These are phyloP conservation scores for Teleopsis dalmanni DNA, from an alignment of 1,140 invertebrate species.

Conservation along the genomic window DNA sequence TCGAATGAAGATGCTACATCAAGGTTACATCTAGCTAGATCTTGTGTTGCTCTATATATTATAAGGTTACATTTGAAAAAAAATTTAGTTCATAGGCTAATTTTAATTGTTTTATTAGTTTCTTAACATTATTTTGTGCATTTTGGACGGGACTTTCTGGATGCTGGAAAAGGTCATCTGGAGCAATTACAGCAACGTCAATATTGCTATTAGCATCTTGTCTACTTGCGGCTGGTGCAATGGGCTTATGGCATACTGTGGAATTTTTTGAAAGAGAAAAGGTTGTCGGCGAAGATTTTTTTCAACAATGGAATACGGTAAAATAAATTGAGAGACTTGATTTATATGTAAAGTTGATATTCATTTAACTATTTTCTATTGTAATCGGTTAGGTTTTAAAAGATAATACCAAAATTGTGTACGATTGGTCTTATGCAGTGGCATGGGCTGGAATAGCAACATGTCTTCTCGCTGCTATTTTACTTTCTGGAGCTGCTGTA, in stretches of 20 bases:
- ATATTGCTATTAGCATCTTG: conserved; percentile 83
- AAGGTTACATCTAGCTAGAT: conserved; percentile 80
- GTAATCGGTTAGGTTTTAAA: conserved; percentile 66
- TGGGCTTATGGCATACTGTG: conserved; percentile 92
- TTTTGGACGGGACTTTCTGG: conserved; percentile 85
- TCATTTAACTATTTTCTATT: background rate
- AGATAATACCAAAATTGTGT: conserved; percentile 76
- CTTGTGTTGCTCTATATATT: conserved; percentile 85
- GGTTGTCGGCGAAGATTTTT: conserved; percentile 80
- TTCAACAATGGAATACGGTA: conserved; percentile 87
- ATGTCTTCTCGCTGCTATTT: conserved; percentile 77
- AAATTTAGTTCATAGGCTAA: background rate
- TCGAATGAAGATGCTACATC: conserved; percentile 37
- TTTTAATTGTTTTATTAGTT: conserved; percentile 44
- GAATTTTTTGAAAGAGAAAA: conserved; percentile 94
- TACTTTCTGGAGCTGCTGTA: conserved; percentile 86
- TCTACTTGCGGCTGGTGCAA: conserved; percentile 78
- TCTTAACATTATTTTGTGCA: conserved; percentile 81
- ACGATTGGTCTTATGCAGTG: conserved; percentile 93
- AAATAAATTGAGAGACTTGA: too few relatives aligned
- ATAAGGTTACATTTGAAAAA: conserved; percentile 18
- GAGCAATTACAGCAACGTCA: conserved; percentile 87
- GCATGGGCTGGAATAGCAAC: conserved; percentile 90
- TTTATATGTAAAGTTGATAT: background rate
- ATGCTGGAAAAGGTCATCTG: conserved; percentile 86